Conservation (phyloP, 1,140 invertebrate genomes). For the Papilio dardanus region DNA sequence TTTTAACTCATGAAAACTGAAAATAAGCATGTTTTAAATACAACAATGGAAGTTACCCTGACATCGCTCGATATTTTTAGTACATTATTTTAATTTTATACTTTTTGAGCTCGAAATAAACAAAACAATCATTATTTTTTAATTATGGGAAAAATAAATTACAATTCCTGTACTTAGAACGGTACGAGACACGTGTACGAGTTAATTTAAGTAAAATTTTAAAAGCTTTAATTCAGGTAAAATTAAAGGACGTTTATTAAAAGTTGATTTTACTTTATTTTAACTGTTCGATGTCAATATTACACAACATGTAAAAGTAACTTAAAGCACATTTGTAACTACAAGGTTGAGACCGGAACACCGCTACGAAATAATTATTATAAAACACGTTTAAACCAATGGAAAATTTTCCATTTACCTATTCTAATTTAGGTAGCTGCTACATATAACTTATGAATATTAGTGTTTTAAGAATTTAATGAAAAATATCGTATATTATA, state of each 20-base stretch:
- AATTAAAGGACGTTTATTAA: neutral
- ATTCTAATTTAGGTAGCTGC: neutral
- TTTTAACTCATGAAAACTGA: too few relatives aligned
- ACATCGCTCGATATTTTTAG: too few relatives aligned
- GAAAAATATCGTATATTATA: too few relatives aligned
- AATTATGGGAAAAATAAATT: neutral
- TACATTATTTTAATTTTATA: too few relatives aligned
- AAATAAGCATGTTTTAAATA: too few relatives aligned
- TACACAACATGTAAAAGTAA: conserved; percentile 28
- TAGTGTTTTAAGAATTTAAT: neutral
- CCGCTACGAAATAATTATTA: neutral
- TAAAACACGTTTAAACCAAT: neutral
- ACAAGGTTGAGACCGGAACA: conserved; percentile 20
- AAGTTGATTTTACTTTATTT: neutral
- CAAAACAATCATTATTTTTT: neutral
- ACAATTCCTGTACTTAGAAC: neutral
- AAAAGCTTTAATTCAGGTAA: conserved; percentile 3
- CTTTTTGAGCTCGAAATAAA: neutral
- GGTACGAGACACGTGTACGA: neutral
- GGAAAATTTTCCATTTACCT: conserved; percentile 1
- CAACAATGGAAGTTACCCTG: too few relatives aligned
- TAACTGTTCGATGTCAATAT: conserved; percentile 1
- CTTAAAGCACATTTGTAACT: conserved; percentile 4
- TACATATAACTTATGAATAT: neutral
- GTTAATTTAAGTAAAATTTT: neutral